Base-by-base conservation (phyloP, 1,140 invertebrate species). In the Littorina saxatilis region DNA sequence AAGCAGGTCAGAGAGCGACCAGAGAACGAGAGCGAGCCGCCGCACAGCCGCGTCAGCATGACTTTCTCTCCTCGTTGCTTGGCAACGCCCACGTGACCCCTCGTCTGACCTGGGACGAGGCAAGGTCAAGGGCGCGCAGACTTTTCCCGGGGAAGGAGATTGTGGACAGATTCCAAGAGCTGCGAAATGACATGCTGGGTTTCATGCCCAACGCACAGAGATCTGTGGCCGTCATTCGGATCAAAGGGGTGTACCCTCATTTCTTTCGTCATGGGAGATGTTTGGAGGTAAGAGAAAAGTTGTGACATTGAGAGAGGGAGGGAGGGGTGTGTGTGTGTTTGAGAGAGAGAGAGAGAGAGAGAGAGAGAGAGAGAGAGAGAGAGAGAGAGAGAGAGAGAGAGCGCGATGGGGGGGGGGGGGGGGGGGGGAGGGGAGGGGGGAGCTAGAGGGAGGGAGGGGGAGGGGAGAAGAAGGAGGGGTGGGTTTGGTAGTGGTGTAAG, bases 261-360 rank as follows among this genome's bases (percentile, higher is more conserved):
- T 55, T 23, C 50, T 58, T 58, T n/a, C 52, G 74, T 27, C 29
- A 35, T 35, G 74, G 74, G 2, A 13, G 74, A 0, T 58, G 15
- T 35, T 3, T 76, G 50, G 74, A 76, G 74, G 74, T 76, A 32
- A n/a, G 74, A 9, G 50, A 9, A 15, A 32, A n/a, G 55, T 17
- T 58, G 52, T 58, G 52, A 23, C n/a, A n/a, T n/a, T n/a, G n/a
- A n/a, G n/a, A n/a, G n/a, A n/a, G 61, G n/a, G 61, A 11, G 61
- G 23, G 61, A 11, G 61, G 23, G 61, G 27, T 27, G 61, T 4
- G 61, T 29, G 61, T 29, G 61, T 29, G 61, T 63, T 23, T 29
- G n/a, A 15, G n/a, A 23, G 17, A 58, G 55, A 27, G 15, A 47
- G 43, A 47, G 43, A 47, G 43, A 47, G 43, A 47, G 43, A 47